These are phyloP conservation scores for Pristiophorus japonicus DNA, from an alignment of 2,113 vertebrate genomes.

Conservation along the genomic window DNA sequence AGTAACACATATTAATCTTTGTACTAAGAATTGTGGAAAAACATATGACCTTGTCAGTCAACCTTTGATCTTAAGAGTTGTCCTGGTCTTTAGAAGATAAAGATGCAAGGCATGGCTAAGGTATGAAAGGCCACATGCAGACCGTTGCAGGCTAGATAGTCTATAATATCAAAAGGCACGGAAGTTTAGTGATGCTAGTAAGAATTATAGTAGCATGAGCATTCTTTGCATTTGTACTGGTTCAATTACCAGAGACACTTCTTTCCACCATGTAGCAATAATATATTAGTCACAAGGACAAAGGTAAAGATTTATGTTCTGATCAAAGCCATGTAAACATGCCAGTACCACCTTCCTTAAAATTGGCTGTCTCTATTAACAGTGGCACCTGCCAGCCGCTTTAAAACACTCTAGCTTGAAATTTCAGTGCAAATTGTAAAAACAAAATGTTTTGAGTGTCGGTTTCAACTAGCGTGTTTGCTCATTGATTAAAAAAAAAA, in stretches of 20 bases:
- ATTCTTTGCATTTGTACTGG: slow-evolving; percentile 32
- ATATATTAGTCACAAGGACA: slow-evolving; percentile 29
- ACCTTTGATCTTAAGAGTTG: not conserved
- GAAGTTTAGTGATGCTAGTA: slow-evolving; percentile 31
- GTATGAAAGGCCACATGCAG: slow-evolving; percentile 37
- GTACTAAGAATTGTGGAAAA: not conserved
- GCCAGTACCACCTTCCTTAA: slow-evolving; percentile 33
- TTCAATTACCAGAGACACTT: slow-evolving; percentile 32
- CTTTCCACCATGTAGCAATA: slow-evolving; percentile 1
- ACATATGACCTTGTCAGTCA: slow-evolving; percentile 6
- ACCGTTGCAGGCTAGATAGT: slow-evolving; percentile 28
- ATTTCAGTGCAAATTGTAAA: slow-evolving; percentile 34
- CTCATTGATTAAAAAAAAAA: not conserved
- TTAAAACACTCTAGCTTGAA: slow-evolving; percentile 26
- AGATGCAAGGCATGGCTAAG: slow-evolving; percentile 36
- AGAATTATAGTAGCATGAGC: slow-evolving; percentile 25
- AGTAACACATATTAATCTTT: not conserved
- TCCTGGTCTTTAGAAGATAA: slow-evolving; percentile 19
- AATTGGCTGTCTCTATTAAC: slow-evolving; percentile 18
- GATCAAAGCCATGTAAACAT: slow-evolving; percentile 35
- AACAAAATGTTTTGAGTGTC: slow-evolving; percentile 13
- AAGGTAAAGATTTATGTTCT: slow-evolving; percentile 28
- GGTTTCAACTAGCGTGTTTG: slow-evolving; percentile 22
- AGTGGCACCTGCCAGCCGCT: slow-evolving; percentile 20
- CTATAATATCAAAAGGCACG: slow-evolving; percentile 37